phyloP scores from a whole-genome alignment of 1,140 invertebrate genomes.

The Ditylenchus dipsaci region DNA sequence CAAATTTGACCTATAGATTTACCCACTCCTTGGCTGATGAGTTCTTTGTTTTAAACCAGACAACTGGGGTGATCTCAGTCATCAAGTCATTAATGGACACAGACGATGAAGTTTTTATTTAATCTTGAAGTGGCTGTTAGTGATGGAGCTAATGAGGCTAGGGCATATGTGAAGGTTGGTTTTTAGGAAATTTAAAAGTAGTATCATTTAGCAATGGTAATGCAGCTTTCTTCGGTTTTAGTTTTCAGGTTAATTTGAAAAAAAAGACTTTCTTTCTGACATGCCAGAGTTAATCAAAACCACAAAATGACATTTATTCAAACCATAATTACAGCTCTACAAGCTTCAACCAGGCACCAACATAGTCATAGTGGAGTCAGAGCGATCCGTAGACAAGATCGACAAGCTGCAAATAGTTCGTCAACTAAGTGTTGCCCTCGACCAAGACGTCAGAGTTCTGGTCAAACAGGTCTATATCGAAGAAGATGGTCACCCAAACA shows the following conservation, averaged over 20 bases:
- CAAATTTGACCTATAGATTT: slow-evolving; percentile 36
- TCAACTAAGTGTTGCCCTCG: slow-evolving; percentile 24
- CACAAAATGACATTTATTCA: too few species aligned
- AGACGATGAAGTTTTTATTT: slow-evolving; percentile 24
- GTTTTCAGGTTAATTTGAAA: too few species aligned
- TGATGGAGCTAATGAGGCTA: slow-evolving; percentile 35
- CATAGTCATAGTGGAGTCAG: slow-evolving; percentile 38
- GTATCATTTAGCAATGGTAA: too few species aligned
- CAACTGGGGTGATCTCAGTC: slow-evolving; percentile 34
- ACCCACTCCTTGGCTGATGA: slow-evolving; percentile 7
- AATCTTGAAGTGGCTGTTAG: slow-evolving; percentile 32
- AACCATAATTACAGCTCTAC: slow-evolving; percentile 49
- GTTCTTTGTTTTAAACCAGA: slow-evolving; percentile 40
- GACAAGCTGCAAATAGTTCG: slow-evolving; percentile 34
- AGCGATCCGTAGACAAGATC: slow-evolving; percentile 32
- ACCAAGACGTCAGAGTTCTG: slow-evolving; percentile 38
- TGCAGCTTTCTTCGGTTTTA: too few species aligned
- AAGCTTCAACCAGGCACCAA: slow-evolving; percentile 45
- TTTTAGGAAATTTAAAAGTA: background rate
- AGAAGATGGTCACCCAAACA: slow-evolving; percentile 43
- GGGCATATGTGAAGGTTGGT: slow-evolving; percentile 32
- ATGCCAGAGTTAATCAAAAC: too few species aligned
- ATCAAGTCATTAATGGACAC: slow-evolving; percentile 16
- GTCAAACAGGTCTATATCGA: slow-evolving; percentile 44
- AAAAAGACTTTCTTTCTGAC: too few species aligned